These are phyloP conservation scores for Agraylea sexmaculata DNA, from an alignment of 1,140 invertebrate genomes.

Conservation along the genomic window DNA sequence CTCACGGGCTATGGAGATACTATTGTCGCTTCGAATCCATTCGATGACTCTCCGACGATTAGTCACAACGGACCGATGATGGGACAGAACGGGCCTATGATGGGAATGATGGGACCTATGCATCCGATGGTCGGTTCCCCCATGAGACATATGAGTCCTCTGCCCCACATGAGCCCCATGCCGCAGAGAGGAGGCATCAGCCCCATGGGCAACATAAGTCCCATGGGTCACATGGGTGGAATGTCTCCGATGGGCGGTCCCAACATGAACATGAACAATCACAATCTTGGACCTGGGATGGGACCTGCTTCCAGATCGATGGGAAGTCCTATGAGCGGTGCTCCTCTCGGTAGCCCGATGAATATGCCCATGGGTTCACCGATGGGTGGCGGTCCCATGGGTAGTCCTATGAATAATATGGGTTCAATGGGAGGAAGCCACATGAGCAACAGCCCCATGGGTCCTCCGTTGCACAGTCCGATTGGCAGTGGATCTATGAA, in stretches of 20 bases:
- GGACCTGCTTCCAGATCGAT: slow-evolving; percentile 43
- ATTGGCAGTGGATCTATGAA: slow-evolving; percentile 37
- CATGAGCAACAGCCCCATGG: slow-evolving; percentile 54
- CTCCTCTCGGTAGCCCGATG: slow-evolving; percentile 49
- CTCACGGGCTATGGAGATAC: slow-evolving; percentile 82
- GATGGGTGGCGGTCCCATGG: slow-evolving; percentile 56
- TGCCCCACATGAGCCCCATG: slow-evolving; percentile 53
- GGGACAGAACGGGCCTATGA: slow-evolving; percentile 43
- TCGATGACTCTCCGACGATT: slow-evolving; percentile 78
- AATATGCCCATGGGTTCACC: slow-evolving; percentile 60
- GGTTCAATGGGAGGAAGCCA: slow-evolving; percentile 41
- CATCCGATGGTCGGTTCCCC: slow-evolving; percentile 56
- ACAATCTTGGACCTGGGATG: slow-evolving; percentile 41
- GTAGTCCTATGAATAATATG: slow-evolving; percentile 54
- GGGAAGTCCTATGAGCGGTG: slow-evolving; percentile 46
- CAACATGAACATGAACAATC: slow-evolving; percentile 40
- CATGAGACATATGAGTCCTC: slow-evolving; percentile 59
- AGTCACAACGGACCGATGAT: slow-evolving; percentile 49
- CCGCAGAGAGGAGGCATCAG: slow-evolving; percentile 49
- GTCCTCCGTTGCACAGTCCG: slow-evolving; percentile 43
- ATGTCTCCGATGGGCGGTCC: slow-evolving; percentile 43
- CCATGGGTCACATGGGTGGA: slow-evolving; percentile 37
- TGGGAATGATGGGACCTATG: slow-evolving; percentile 42
- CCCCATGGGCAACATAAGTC: slow-evolving; percentile 54
- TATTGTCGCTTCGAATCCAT: slow-evolving; percentile 88